Percentiles rank a stretch among this genome's conserved stretches.
Evolutionary conservation across 2,113 vertebrate species (phyloP).

Genomic region (Sitta europaea): DNA sequence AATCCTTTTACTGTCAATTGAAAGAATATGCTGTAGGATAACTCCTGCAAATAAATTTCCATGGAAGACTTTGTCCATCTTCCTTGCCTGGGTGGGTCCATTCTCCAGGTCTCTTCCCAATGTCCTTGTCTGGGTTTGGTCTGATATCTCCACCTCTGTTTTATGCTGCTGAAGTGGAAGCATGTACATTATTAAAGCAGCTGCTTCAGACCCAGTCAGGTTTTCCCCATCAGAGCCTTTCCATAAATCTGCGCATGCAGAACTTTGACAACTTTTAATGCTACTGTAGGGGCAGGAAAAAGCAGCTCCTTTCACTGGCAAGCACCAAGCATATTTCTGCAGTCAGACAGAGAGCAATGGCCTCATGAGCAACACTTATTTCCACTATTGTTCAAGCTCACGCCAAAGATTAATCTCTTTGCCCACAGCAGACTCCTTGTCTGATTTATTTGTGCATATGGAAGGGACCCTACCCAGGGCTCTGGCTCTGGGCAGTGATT

Average conservation of each 20-base stretch:
- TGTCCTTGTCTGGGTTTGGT: neutral
- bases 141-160: neutral
- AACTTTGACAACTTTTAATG: neutral
- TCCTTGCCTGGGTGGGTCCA: neutral
- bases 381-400: neutral
- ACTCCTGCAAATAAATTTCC: neutral
- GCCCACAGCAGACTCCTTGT: neutral
- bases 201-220: neutral
- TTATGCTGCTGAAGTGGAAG: neutral
- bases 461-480: neutral
- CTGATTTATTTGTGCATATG: conserved; percentile 19
- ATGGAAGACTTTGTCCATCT: neutral
- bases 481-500: neutral
- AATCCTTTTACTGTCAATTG: neutral
- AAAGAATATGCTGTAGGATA: neutral
- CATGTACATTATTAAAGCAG: rapidly evolving
- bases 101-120: neutral
- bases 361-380: neutral
- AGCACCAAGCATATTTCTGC: neutral
- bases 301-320: neutral
- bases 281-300: neutral
- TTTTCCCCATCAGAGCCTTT: neutral
- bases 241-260: neutral
- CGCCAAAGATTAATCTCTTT: neutral
- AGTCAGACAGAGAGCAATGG: neutral